A percentile compares a stretch with the other conserved stretches of the same genome.
Conservation (phyloP, 1,140 invertebrate species). For the Nebria ingens region DNA sequence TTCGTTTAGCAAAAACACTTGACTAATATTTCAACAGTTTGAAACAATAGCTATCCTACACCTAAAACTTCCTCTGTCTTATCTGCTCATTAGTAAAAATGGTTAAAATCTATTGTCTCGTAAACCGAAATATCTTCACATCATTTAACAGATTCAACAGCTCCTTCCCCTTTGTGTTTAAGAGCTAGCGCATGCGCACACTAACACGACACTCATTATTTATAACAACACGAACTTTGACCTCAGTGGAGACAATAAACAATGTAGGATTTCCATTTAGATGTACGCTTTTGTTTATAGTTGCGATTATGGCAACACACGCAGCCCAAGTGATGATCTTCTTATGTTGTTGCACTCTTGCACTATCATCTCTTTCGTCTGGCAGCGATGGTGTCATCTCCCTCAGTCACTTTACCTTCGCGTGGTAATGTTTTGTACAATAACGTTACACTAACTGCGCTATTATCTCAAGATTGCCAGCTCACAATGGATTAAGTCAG, state of each 20-base stretch:
- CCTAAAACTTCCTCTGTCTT: background rate
- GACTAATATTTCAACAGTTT: too few species aligned
- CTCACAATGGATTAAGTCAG: conserved; percentile 9
- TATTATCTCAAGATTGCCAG: conserved; percentile 7
- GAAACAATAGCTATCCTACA: too few species aligned
- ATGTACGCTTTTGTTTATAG: conserved; percentile 3
- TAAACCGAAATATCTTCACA: background rate
- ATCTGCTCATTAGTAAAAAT: background rate
- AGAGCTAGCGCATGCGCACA: background rate
- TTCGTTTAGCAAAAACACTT: too few species aligned
- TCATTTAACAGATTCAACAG: background rate
- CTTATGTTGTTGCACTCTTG: background rate
- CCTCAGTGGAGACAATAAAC: conserved; percentile 4
- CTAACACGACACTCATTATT: background rate
- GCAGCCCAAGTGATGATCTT: background rate
- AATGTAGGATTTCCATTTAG: conserved; percentile 3
- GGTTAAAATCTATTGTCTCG: background rate
- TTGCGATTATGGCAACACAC: background rate
- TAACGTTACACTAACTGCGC: conserved; percentile 6
- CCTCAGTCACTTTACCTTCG: background rate
- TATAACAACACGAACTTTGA: background rate
- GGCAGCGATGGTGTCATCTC: background rate
- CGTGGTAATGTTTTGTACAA: background rate
- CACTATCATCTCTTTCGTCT: background rate
- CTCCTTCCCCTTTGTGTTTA: background rate